phyloP scores from a whole-genome alignment of 1,140 invertebrate genomes.

The Ruditapes philippinarum region DNA sequence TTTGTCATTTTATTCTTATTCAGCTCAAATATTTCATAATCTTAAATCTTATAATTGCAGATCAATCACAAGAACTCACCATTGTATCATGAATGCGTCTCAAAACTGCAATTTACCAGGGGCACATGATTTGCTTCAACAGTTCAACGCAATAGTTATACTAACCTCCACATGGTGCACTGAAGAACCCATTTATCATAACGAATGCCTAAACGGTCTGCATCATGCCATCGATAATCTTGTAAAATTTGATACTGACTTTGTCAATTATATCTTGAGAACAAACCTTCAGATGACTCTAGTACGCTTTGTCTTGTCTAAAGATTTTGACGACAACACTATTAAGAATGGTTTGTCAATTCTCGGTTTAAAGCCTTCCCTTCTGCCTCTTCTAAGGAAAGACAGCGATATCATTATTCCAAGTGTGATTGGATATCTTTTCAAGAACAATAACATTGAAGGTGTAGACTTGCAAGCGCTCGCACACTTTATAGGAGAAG shows the following conservation, averaged over 20 bases:
- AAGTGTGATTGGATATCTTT: background rate
- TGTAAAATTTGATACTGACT: background rate
- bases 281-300: background rate
- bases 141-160: background rate
- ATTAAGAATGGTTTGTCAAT: background rate
- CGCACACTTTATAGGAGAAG: background rate
- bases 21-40: no score
- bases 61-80: background rate
- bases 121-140: background rate
- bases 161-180: background rate
- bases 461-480: background rate
- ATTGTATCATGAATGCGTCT: constrained; percentile 14
- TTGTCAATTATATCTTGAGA: background rate
- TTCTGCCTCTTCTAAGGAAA: background rate
- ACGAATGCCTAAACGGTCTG: background rate
- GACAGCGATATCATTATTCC: background rate
- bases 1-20: no score
- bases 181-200: background rate
- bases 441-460: background rate
- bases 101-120: background rate
- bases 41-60: no score
- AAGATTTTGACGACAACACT: background rate
- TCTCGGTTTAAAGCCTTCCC: background rate
- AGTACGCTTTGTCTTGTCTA: background rate
- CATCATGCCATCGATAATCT: background rate